These are phyloP conservation scores for Cydia amplana DNA, from an alignment of 1,140 invertebrate genomes.

Conservation along the genomic window DNA sequence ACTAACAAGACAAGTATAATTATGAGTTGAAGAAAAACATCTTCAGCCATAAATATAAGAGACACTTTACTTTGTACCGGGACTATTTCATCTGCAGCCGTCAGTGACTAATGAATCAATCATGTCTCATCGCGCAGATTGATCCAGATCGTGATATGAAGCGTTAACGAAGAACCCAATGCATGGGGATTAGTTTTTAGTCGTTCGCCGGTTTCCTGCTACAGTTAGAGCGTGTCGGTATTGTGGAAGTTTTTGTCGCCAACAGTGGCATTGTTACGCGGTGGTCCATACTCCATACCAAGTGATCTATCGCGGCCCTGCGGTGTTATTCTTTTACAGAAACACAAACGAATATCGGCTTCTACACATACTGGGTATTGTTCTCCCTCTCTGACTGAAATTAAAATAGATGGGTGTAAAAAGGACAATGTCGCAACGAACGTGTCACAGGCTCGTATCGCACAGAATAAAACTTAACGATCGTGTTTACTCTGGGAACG, in stretches of 20 bases:
- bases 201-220: slow-evolving; percentile 49
- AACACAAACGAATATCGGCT: neutral
- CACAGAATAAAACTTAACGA: slow-evolving; percentile 14
- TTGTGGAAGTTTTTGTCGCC: slow-evolving; percentile 52
- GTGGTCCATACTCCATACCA: slow-evolving; percentile 37
- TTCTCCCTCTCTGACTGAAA: neutral
- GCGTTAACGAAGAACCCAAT: slow-evolving; percentile 7
- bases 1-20: neutral
- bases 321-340: slow-evolving; percentile 2
- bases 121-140: slow-evolving; percentile 21
- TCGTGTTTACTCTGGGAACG: slow-evolving; percentile 32
- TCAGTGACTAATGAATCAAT: slow-evolving; percentile 1
- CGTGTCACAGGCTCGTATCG: neutral
- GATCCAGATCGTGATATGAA: slow-evolving; percentile 12
- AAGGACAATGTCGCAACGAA: neutral
- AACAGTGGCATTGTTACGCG: slow-evolving; percentile 40
- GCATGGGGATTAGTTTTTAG: slow-evolving; percentile 33
- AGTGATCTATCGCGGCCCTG: slow-evolving; percentile 25
- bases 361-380: neutral
- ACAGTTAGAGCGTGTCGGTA: slow-evolving; percentile 45
- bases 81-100: neutral
- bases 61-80: neutral
- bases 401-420: neutral
- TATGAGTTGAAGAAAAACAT: neutral
- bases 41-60: neutral